Evolutionary conservation across 2,113 vertebrate species (phyloP).

Genomic region (Perognathus longimembris): DNA sequence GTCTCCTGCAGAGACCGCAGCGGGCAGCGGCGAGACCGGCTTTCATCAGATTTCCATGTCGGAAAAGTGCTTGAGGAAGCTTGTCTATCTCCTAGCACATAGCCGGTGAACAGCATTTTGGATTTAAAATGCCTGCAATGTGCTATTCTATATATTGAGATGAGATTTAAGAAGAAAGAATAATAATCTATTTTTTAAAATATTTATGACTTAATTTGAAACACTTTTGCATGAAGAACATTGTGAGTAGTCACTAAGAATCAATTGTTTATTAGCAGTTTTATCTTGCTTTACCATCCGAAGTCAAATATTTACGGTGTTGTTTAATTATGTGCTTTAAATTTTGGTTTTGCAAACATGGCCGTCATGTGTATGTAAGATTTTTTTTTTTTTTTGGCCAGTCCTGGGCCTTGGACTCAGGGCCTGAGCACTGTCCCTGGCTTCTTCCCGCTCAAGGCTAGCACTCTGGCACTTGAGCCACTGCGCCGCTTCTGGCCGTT

Average conservation of each 20-base stretch:
- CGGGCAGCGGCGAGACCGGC: no score
- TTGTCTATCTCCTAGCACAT: no score
- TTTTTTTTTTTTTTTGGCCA: no score
- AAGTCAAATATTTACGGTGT: neutral
- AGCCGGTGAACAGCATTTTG: neutral
- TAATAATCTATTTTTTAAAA: no score
- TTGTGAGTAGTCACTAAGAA: neutral
- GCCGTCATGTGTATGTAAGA: accelerated
- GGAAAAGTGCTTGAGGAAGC: neutral
- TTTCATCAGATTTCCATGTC: neutral
- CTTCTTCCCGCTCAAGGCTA: no score
- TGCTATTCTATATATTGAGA: neutral
- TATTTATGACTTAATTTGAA: neutral
- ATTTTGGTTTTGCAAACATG: neutral
- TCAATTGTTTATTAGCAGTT: neutral
- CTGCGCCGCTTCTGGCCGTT: no score
- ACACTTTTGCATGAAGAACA: neutral
- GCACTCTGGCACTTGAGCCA: no score
- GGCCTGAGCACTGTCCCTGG: no score
- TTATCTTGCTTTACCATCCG: no score
- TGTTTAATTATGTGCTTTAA: neutral
- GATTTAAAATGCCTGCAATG: neutral
- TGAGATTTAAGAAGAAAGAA: neutral
- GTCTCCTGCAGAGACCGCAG: neutral
- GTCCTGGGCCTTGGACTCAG: no score